phyloP scores from a whole-genome alignment of 2,113 vertebrate species.

The Herpetotheres cachinnans region DNA sequence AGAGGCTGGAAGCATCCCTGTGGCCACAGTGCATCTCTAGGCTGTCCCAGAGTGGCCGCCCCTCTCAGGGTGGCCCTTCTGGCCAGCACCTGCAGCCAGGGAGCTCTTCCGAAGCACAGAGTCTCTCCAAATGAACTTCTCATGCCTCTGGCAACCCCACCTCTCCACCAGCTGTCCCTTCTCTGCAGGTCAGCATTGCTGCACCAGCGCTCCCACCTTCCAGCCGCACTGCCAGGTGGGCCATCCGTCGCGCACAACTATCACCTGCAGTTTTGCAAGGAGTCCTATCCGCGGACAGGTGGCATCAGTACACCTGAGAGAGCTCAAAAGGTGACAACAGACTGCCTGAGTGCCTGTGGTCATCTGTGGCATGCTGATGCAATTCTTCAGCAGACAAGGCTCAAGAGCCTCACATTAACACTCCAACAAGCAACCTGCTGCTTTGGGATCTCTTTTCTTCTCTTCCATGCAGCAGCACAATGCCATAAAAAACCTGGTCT shows the following conservation, averaged over 20 bases:
- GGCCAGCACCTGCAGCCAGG: not conserved
- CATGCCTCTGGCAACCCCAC: not conserved
- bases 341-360: not conserved
- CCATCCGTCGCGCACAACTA: accelerated
- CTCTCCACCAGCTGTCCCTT: not conserved
- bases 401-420: not conserved
- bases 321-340: not conserved
- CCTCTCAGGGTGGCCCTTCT: not conserved
- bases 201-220: accelerated
- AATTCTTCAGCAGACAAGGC: not conserved
- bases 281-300: not conserved
- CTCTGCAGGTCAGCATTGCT: accelerated
- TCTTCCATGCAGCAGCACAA: not conserved
- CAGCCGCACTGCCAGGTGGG: not conserved
- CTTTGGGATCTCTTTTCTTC: not conserved
- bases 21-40: accelerated
- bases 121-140: not conserved
- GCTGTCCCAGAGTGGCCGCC: not conserved
- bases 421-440: not conserved
- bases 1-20: not conserved
- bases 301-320: slow-evolving; percentile 24
- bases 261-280: not conserved
- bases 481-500: not conserved
- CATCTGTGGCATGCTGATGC: not conserved
- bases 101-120: not conserved